Percentiles rank a stretch among this genome's conserved stretches.
Evolutionary conservation across 2,797 vertebrate genomes (phyloP).

Genomic region (Clarias pachynema): DNA sequence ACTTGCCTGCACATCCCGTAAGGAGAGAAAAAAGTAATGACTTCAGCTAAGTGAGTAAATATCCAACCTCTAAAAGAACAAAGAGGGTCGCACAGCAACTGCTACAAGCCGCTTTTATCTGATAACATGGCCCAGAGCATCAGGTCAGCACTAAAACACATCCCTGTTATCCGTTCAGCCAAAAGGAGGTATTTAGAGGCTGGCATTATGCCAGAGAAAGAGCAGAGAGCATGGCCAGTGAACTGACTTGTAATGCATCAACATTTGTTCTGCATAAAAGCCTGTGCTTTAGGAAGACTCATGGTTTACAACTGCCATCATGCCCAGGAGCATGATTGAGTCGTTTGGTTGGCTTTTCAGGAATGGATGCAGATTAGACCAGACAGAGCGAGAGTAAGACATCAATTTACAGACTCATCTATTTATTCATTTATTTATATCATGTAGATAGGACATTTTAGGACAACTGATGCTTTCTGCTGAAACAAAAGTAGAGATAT

Average conservation of each 20-base stretch:
- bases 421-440: conserved; percentile 42
- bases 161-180: conserved; percentile 24
- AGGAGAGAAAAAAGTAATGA: conserved; percentile 11
- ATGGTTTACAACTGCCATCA: conserved; percentile 7
- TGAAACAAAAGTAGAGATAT: neutral
- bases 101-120: conserved; percentile 44
- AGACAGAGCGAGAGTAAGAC: conserved; percentile 27
- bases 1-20: neutral
- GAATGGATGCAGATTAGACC: conserved; percentile 15
- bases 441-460: conserved; percentile 21
- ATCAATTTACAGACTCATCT: conserved; percentile 39
- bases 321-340: neutral
- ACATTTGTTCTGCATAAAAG: conserved; percentile 43
- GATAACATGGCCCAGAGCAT: conserved; percentile 38
- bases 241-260: conserved; percentile 37
- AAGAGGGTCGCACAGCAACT: neutral
- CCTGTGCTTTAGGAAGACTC: conserved; percentile 21
- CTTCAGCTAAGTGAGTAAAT: conserved; percentile 28
- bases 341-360: conserved; percentile 33
- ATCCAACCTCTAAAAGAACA: conserved; percentile 33
- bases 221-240: conserved; percentile 11
- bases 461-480: neutral
- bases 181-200: conserved; percentile 34
- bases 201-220: neutral
- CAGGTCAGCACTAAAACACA: conserved; percentile 27